Conservation (phyloP, 1,140 invertebrate genomes). For the Bursaphelenchus mucronatus region DNA sequence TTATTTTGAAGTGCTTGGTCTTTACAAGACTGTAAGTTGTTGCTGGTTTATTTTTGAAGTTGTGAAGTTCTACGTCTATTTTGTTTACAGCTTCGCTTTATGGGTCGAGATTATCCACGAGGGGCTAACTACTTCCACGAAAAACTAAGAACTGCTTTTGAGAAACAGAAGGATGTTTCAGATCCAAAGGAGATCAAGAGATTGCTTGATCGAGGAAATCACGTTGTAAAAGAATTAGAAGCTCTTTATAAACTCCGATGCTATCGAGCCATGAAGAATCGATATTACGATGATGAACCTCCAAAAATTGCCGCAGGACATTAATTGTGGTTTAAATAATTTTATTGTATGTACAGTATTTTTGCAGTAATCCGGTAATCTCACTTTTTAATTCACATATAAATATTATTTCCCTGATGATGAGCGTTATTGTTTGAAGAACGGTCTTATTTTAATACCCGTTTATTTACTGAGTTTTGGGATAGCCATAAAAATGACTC, state of each 20-base stretch:
- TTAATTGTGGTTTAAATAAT: too few species aligned
- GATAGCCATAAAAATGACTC: not conserved
- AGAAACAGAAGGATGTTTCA: not conserved
- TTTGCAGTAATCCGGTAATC: too few species aligned
- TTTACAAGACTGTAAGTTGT: slow-evolving; percentile 19
- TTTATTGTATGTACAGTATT: too few species aligned
- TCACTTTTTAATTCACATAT: too few species aligned
- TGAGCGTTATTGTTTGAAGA: too few species aligned
- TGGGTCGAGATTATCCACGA: slow-evolving; percentile 9
- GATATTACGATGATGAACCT: slow-evolving; percentile 2
- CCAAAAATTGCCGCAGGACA: too few species aligned
- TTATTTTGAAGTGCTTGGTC: not conserved
- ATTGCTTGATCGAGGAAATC: slow-evolving; percentile 12
- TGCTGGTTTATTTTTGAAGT: not conserved
- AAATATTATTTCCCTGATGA: too few species aligned
- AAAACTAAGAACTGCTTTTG: slow-evolving; percentile 4
- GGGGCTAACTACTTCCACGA: slow-evolving; percentile 12
- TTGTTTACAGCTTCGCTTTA: slow-evolving; percentile 13
- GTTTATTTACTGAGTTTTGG: not conserved
- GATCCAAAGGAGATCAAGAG: slow-evolving; percentile 11
- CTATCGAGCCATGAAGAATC: slow-evolving; percentile 10
- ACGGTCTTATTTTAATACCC: not conserved
- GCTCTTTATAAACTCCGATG: slow-evolving; percentile 2
- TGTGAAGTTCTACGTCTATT: not conserved
- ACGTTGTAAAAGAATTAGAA: slow-evolving; percentile 20